Evolutionary conservation across 2,888 invertebrate genomes (phyloP).

Genomic region (Liopterus haemorrhoidalis): DNA sequence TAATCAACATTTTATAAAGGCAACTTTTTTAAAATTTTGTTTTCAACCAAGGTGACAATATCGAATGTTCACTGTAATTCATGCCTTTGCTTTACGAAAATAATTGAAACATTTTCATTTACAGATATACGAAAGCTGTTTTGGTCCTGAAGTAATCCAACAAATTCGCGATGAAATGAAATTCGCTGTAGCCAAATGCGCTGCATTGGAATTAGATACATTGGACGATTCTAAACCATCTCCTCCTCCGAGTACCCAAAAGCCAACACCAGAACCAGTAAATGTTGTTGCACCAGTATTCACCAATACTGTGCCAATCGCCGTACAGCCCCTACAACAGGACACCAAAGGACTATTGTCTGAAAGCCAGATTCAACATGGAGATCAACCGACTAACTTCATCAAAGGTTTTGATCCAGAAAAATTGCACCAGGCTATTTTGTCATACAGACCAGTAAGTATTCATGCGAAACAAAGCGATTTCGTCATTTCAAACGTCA

Average conservation of each 20-base stretch:
- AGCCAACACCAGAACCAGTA: slow-evolving; percentile 22
- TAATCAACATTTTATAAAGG: no score
- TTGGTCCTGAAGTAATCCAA: slow-evolving; percentile 60
- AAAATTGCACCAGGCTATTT: slow-evolving; percentile 52
- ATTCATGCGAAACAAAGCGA: no score
- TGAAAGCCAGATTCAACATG: neutral
- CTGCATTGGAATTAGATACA: slow-evolving; percentile 51
- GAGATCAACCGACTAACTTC: slow-evolving; percentile 36
- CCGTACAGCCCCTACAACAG: slow-evolving; percentile 21
- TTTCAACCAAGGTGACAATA: no score
- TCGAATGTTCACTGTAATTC: no score
- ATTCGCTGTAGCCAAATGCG: slow-evolving; percentile 60
- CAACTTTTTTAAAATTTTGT: no score
- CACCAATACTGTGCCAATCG: slow-evolving; percentile 23
- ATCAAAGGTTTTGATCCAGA: slow-evolving; percentile 43
- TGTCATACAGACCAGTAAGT: slow-evolving; percentile 54
- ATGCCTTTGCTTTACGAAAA: no score
- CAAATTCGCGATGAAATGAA: slow-evolving; percentile 64
- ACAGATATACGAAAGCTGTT: slow-evolving; percentile 70
- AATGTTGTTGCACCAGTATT: slow-evolving; percentile 23
- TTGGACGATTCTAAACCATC: no score
- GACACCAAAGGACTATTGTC: neutral
- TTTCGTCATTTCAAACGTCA: no score
- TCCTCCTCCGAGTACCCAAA: slow-evolving; percentile 29
- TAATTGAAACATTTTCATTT: no score